These are phyloP conservation scores for Dicyema japonicum DNA, from an alignment of 1,140 invertebrate genomes.

Conservation along the genomic window DNA sequence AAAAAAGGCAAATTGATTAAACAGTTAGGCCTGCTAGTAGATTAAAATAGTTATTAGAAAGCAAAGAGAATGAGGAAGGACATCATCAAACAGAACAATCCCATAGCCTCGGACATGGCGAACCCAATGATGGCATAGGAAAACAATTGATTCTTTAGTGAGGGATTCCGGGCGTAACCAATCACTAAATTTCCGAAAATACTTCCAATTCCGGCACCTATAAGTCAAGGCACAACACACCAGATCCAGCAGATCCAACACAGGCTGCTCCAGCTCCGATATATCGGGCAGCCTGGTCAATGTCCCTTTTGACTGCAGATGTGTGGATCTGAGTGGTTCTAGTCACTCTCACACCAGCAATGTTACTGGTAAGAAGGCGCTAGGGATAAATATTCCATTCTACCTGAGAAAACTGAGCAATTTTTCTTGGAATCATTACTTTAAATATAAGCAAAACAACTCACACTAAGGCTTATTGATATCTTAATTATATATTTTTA, in stretches of 20 bases:
- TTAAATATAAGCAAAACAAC: too few relatives aligned
- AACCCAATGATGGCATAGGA: constrained; percentile 96
- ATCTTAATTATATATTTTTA: too few relatives aligned
- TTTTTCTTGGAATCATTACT: too few relatives aligned
- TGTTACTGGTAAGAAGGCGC: too few relatives aligned
- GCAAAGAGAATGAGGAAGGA: constrained; percentile 93
- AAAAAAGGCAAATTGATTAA: too few relatives aligned
- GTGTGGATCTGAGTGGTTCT: constrained; percentile 69
- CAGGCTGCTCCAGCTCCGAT: constrained; percentile 98
- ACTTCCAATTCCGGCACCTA: constrained; percentile 90
- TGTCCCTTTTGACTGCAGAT: constrained; percentile 53
- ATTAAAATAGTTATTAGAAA: too few relatives aligned
- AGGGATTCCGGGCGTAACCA: constrained; percentile 84
- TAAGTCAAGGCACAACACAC: too few relatives aligned
- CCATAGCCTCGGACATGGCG: constrained; percentile 97
- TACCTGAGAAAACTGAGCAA: too few relatives aligned
- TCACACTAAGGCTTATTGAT: too few relatives aligned
- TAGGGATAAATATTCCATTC: too few relatives aligned
- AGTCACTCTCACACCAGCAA: too few relatives aligned
- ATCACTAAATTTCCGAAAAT: constrained; percentile 96
- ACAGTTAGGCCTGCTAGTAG: too few relatives aligned
- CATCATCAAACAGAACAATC: constrained; percentile 99
- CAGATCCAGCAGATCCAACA: constrained; percentile 92
- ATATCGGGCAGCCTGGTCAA: constrained; percentile 98
- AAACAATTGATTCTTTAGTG: constrained; percentile 84